Conservation (phyloP, 1,140 invertebrate species). For the Euschistus heros region DNA sequence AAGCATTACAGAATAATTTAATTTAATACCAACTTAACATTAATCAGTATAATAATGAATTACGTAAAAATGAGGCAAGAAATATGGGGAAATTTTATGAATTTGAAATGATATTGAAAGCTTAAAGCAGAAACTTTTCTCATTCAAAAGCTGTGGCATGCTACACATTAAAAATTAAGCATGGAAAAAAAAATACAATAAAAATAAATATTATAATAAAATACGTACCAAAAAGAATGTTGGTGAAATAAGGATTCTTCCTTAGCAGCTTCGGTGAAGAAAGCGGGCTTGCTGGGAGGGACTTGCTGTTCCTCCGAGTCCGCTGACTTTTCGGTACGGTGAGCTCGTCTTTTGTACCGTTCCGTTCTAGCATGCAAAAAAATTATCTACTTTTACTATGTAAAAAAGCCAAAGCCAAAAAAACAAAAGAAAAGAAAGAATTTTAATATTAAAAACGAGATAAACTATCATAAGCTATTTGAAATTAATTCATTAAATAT, state of each 20-base stretch:
- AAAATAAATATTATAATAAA: not conserved
- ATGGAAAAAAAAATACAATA: not conserved
- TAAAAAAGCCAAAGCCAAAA: not conserved
- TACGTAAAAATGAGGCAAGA: too few relatives aligned
- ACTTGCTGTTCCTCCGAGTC: slow-evolving; percentile 47
- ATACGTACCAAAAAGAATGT: slow-evolving; percentile 28
- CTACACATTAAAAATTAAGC: not conserved
- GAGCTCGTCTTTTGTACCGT: slow-evolving; percentile 10
- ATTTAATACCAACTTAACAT: too few relatives aligned
- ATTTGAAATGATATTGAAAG: too few relatives aligned
- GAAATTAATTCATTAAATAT: too few relatives aligned
- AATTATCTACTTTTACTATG: not conserved
- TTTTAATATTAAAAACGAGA: not conserved
- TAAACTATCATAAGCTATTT: not conserved
- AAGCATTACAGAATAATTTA: too few relatives aligned
- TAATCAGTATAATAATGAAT: too few relatives aligned
- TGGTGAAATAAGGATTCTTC: slow-evolving; percentile 34
- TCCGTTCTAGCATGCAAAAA: slow-evolving; percentile 13
- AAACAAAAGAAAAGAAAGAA: not conserved
- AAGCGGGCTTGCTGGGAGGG: slow-evolving; percentile 54
- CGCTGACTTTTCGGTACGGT: slow-evolving; percentile 4
- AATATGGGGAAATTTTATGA: too few relatives aligned
- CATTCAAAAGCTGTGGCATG: not conserved
- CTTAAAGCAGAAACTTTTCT: not conserved
- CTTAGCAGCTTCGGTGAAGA: slow-evolving; percentile 47